phyloP scores from a whole-genome alignment of 2,797 vertebrate species.

The Benthosema pterotum region DNA sequence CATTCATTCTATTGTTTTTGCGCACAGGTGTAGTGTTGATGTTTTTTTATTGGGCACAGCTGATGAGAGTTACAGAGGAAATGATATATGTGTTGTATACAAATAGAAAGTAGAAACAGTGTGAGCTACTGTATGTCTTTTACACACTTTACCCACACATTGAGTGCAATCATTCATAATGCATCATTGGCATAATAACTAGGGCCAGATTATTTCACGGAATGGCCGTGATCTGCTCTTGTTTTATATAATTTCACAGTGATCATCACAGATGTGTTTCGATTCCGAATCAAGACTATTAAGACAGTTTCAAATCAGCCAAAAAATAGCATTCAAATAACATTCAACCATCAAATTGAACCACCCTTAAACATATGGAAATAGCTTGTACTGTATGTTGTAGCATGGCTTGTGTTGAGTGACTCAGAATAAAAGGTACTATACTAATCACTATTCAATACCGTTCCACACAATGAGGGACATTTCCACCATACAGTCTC shows the following conservation, averaged over 20 bases:
- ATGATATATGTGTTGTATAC: neutral
- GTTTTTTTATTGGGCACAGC: neutral
- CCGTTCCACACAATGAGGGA: neutral
- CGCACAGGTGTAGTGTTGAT: neutral
- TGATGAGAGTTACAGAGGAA: neutral
- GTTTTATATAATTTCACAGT: constrained; percentile 26
- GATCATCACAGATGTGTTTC: neutral
- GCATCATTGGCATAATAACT: neutral
- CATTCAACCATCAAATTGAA: neutral
- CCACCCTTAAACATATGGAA: constrained; percentile 6
- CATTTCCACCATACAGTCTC: neutral
- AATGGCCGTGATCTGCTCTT: neutral
- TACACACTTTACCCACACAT: neutral
- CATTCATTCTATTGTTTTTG: constrained; percentile 7
- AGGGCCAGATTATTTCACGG: neutral
- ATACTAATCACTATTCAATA: neutral
- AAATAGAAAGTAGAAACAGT: too few relatives aligned
- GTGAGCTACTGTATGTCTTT: neutral
- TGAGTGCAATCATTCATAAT: neutral
- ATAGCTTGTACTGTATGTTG: neutral
- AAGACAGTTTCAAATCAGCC: neutral
- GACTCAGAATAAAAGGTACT: neutral
- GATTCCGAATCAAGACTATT: neutral
- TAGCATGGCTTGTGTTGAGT: constrained; percentile 10
- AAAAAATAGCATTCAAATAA: neutral